A percentile compares a stretch with the other conserved stretches of the same genome.
phyloP scores from a whole-genome alignment of 1,140 invertebrate species.

The Tenebrio molitor region DNA sequence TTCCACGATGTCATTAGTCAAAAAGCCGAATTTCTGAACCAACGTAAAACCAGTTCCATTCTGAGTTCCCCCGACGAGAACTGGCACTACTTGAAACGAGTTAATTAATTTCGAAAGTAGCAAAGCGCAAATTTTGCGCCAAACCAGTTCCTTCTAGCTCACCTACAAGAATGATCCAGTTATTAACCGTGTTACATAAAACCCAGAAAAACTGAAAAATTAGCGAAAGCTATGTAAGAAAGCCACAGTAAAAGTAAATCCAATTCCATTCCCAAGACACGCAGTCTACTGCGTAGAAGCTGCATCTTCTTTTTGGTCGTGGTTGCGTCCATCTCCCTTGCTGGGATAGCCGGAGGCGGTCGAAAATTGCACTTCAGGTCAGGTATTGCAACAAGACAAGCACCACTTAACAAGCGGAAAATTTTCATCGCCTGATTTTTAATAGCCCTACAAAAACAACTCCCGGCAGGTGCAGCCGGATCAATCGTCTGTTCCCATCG shows the following conservation, averaged over 20 bases:
- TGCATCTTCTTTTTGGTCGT: slow-evolving; percentile 16
- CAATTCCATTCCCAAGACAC: slow-evolving; percentile 28
- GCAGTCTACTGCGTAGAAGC: slow-evolving; percentile 31
- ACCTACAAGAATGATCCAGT: background rate
- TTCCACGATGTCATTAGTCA: too few species aligned
- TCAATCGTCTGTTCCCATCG: background rate
- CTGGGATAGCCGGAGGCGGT: slow-evolving; percentile 2
- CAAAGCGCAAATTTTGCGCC: background rate
- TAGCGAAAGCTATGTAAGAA: slow-evolving; percentile 25
- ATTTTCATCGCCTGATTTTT: slow-evolving; percentile 28
- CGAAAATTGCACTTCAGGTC: slow-evolving; percentile 19
- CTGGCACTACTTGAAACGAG: too few species aligned
- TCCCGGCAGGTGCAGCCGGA: slow-evolving; percentile 9
- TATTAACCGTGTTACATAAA: slow-evolving; percentile 19
- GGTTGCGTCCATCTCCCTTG: background rate
- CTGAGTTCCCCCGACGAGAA: too few species aligned
- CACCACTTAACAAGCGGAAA: slow-evolving; percentile 11
- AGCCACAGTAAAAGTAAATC: slow-evolving; percentile 27
- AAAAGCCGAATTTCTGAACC: too few species aligned
- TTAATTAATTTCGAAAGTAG: too few species aligned
- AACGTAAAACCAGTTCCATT: too few species aligned
- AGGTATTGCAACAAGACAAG: background rate
- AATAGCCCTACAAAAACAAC: slow-evolving; percentile 8
- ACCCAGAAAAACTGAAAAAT: slow-evolving; percentile 1
- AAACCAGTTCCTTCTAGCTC: background rate